Evolutionary conservation across 2,797 vertebrate species (phyloP).

Genomic region (Petrocephalus schoutedeni): DNA sequence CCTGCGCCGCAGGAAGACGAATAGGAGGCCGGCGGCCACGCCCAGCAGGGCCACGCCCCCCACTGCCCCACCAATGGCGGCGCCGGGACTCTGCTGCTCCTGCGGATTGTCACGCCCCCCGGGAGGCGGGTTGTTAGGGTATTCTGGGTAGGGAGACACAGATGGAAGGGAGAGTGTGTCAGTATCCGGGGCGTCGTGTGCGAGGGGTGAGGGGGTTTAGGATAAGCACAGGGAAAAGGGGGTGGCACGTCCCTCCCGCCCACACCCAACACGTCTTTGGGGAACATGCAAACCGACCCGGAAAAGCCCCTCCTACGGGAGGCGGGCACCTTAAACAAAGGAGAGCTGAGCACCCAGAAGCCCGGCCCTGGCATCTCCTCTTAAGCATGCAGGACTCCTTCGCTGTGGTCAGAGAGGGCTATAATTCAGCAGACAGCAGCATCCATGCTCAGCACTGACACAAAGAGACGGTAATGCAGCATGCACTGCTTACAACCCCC

Average conservation of each 20-base stretch:
- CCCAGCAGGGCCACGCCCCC: slow-evolving; percentile 80
- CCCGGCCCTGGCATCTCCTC: background rate
- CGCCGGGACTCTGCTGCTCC: slow-evolving; percentile 60
- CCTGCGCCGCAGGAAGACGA: slow-evolving; percentile 83
- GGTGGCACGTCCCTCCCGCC: slow-evolving; percentile 38
- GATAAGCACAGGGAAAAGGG: slow-evolving; percentile 60
- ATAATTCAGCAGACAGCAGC: background rate
- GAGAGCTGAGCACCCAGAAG: background rate
- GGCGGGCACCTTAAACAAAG: background rate
- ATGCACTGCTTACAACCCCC: background rate
- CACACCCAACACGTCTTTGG: slow-evolving; percentile 32
- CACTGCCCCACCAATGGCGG: slow-evolving; percentile 81
- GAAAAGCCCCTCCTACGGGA: background rate
- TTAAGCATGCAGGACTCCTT: background rate
- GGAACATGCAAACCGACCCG: slow-evolving; percentile 20
- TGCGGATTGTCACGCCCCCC: slow-evolving; percentile 51
- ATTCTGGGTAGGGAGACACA: slow-evolving; percentile 99
- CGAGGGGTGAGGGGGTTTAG: slow-evolving; percentile 40
- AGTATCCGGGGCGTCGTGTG: slow-evolving; percentile 76
- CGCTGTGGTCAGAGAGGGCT: background rate
- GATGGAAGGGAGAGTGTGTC: slow-evolving; percentile 89
- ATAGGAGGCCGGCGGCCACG: slow-evolving; percentile 72
- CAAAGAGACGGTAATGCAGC: background rate
- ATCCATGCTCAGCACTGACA: background rate
- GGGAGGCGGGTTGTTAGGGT: slow-evolving; percentile 76